Evolutionary conservation across 2,888 invertebrate species (phyloP).

Genomic region (Aproaerema taeniolella): DNA sequence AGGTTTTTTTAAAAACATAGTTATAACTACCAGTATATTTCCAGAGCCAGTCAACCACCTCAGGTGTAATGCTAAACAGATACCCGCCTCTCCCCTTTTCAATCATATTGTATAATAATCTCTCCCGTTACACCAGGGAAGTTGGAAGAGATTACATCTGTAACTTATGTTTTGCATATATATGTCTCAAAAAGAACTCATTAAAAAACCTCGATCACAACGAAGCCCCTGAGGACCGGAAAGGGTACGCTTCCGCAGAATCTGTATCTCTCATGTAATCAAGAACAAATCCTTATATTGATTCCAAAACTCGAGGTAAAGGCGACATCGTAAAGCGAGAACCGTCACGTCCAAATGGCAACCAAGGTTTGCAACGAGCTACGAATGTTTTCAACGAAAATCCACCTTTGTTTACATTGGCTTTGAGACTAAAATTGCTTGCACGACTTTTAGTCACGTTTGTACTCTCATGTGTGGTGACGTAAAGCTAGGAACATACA

Average conservation of each 20-base stretch:
- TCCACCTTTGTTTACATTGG: conserved; percentile 1
- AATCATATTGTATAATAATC: no score
- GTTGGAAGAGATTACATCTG: no score
- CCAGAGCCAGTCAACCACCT: no score
- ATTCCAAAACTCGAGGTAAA: conserved; percentile 8
- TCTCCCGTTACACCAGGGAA: no score
- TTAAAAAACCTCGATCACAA: background rate
- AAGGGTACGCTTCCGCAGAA: no score
- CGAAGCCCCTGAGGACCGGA: background rate
- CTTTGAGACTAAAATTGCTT: conserved; percentile 1
- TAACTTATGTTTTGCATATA: no score
- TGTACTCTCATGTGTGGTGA: conserved; percentile 1
- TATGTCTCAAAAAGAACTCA: background rate
- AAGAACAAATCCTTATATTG: conserved; percentile 11
- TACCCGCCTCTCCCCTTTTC: no score
- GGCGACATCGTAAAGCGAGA: conserved; percentile 10
- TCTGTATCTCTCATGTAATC: conserved; percentile 1
- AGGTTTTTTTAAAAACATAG: no score
- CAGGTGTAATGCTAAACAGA: no score
- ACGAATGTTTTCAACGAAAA: background rate
- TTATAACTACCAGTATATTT: no score
- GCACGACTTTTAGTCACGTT: conserved; percentile 6
- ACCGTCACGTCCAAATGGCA: conserved; percentile 3
- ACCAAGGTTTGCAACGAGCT: background rate
- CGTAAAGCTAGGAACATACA: no score